These are phyloP conservation scores for Cyanoderma ruficeps DNA, from an alignment of 2,113 vertebrate species.

Conservation along the genomic window DNA sequence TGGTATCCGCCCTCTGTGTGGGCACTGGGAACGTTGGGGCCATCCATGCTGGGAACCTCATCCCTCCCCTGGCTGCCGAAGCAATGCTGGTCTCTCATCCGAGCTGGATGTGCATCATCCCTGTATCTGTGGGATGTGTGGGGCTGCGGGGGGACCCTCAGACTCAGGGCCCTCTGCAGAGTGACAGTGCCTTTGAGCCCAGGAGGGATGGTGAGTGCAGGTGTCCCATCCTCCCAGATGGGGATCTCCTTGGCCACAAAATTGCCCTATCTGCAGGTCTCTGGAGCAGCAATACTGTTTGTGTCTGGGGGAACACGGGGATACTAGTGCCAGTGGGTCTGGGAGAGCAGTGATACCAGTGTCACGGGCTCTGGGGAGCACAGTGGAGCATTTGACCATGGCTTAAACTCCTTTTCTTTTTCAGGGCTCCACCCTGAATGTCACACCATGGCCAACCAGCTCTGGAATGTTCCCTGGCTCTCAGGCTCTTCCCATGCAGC, in stretches of 20 bases:
- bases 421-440: neutral
- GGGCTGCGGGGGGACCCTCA: neutral
- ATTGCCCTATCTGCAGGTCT: accelerated
- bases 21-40: accelerated
- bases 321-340: neutral
- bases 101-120: no score
- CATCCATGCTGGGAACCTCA: accelerated
- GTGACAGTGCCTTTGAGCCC: neutral
- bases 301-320: neutral
- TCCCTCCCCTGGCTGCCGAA: accelerated
- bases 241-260: no score
- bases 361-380: neutral
- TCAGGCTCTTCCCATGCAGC: neutral
- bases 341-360: neutral
- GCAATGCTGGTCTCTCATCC: accelerated
- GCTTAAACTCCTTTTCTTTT: neutral
- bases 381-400: neutral
- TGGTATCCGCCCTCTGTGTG: neutral
- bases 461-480: slow-evolving; percentile 1
- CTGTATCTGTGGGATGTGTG: no score
- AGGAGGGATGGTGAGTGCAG: neutral
- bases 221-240: neutral
- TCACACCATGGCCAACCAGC: neutral
- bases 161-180: neutral
- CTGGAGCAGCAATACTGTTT: accelerated